Base-by-base conservation (phyloP, 2,797 vertebrate genomes). In the Scomberomorus guttatus region DNA sequence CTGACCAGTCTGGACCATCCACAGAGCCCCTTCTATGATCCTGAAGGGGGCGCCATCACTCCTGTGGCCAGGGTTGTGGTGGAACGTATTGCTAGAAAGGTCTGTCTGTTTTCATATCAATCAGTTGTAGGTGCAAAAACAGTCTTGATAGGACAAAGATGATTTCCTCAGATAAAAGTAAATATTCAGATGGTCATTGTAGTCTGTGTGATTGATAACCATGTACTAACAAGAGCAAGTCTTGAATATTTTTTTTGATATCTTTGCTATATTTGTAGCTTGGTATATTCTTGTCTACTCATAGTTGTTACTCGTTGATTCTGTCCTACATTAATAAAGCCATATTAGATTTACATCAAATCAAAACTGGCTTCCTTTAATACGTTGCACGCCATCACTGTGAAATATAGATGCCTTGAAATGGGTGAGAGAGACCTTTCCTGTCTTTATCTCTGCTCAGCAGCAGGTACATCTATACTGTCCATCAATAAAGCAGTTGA, bases 11-110 rank as follows among this genome's bases (percentile, higher is more conserved):
- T 99, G 88, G 98, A 99, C 90, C 97, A 99, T 76, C 98, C 98
- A 54, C 97, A 99, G 82, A 98, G 98, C 89, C 98, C 98, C 12
- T 99, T 99, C 91, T 99, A 99, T 18, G 98, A 99, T 75, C 97
- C 98, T 22, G 98, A 99, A 85, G 98, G 98, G 32, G 98, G 98
- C 0, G 97, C 98, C 54, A 98, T 99, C 89, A 97, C 93, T 61
- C 96, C 98, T 66, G 98, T 99, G 73, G 97, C 98, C 80, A 95
- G 97, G 92, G 93, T 99, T 66, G 86, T 98, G 79, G 97, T 99
- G 72, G 98, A 99, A 83, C 97, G 98, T 90, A 99, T 99, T 8
- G 98, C 98, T 77, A 96, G 98, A 86, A 99, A 99, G 97, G 98
- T 99, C 17, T 74, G 85, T 84, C 48, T 72, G 27, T 77, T 83